Evolutionary conservation across 2,113 vertebrate genomes (phyloP).

Genomic region (Equus quagga): DNA sequence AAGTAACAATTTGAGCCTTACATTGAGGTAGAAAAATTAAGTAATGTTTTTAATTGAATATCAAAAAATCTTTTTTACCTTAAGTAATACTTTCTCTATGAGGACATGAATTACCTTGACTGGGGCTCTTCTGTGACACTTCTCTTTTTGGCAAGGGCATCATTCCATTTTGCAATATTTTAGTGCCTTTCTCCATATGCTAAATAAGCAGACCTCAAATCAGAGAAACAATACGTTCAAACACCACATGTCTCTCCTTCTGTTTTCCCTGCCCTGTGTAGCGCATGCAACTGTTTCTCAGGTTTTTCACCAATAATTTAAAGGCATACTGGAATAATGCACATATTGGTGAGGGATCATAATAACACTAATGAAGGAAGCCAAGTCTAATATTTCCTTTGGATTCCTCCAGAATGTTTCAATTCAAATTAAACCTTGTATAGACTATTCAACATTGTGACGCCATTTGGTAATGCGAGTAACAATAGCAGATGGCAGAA

Average conservation of each 20-base stretch:
- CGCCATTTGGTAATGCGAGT: neutral
- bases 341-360: neutral
- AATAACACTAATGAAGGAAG: neutral
- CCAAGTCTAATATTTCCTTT: neutral
- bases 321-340: neutral
- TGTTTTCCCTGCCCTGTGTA: neutral
- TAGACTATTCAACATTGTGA: neutral
- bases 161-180: neutral
- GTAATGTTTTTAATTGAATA: neutral
- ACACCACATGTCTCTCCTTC: neutral
- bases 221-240: neutral
- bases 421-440: neutral
- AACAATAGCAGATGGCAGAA: slow-evolving; percentile 1
- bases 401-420: neutral
- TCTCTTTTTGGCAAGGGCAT: neutral
- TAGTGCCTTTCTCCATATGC: neutral
- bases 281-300: neutral
- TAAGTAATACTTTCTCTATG: neutral
- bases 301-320: neutral
- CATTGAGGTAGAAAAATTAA: neutral
- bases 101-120: neutral
- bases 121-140: neutral
- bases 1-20: neutral
- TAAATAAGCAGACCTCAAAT: neutral
- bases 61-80: neutral